phyloP scores from a whole-genome alignment of 2,888 invertebrate species.

The Congeria kusceri region DNA sequence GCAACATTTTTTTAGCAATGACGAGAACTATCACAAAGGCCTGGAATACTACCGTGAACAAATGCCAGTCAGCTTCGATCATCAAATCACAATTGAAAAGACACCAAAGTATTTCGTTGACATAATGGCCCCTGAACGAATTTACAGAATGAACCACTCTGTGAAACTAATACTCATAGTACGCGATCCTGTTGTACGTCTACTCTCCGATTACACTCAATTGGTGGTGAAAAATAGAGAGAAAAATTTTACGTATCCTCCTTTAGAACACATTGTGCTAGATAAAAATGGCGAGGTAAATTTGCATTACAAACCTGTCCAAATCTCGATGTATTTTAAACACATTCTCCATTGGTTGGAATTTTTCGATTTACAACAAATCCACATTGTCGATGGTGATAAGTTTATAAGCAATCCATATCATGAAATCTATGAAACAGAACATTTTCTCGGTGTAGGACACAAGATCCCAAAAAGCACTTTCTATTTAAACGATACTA shows the following conservation, averaged over 20 bases:
- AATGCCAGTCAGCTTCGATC: slow-evolving; percentile 96
- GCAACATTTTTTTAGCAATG: slow-evolving; percentile 97
- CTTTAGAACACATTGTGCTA: slow-evolving; percentile 84
- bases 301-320: slow-evolving; percentile 83
- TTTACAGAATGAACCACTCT: slow-evolving; percentile 96
- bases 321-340: slow-evolving; percentile 84
- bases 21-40: slow-evolving; percentile 92
- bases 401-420: slow-evolving; percentile 74
- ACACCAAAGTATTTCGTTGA: slow-evolving; percentile 99
- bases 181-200: slow-evolving; percentile 96
- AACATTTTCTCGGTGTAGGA: slow-evolving; percentile 77
- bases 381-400: slow-evolving; percentile 93
- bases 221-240: slow-evolving; percentile 85
- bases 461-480: slow-evolving; percentile 88
- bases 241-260: slow-evolving; percentile 29
- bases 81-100: slow-evolving; percentile 98
- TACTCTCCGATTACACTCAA: slow-evolving; percentile 98
- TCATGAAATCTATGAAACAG: slow-evolving; percentile 74
- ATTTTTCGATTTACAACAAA: slow-evolving; percentile 95
- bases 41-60: slow-evolving; percentile 94
- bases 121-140: slow-evolving; percentile 96
- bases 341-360: slow-evolving; percentile 96
- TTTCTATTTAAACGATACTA: slow-evolving; percentile 98
- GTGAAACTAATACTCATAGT: slow-evolving; percentile 95
- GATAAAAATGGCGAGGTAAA: slow-evolving; percentile 82